Percentiles rank a stretch among this genome's conserved stretches.
phyloP scores from a whole-genome alignment of 1,140 invertebrate genomes.

The Megathymus violae region DNA sequence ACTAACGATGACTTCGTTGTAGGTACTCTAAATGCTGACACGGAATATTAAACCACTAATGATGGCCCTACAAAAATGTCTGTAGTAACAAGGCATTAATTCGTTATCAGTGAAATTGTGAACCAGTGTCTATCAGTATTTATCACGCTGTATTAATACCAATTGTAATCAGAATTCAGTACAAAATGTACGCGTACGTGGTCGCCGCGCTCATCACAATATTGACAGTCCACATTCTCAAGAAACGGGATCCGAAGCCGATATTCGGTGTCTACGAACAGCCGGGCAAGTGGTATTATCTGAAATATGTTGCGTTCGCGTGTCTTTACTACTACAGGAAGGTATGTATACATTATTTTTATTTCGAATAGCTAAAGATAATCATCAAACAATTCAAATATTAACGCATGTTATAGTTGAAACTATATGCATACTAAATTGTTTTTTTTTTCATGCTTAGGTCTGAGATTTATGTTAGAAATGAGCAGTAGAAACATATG shows the following conservation, averaged over 20 bases:
- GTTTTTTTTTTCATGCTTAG: too few species aligned
- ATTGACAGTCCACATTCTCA: constrained; percentile 46
- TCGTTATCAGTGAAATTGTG: constrained; percentile 17
- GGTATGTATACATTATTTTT: constrained; percentile 64
- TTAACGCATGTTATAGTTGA: too few species aligned
- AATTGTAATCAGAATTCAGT: constrained; percentile 15
- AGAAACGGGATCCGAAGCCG: constrained; percentile 72
- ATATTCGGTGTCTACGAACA: constrained; percentile 85
- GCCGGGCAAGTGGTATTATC: constrained; percentile 86
- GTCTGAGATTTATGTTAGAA: too few species aligned
- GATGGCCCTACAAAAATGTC: constrained; percentile 1
- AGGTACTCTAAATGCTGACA: too few species aligned
- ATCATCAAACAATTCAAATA: too few species aligned
- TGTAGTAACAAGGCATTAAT: constrained; percentile 1
- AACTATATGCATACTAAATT: too few species aligned
- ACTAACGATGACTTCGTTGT: background rate
- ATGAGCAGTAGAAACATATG: too few species aligned
- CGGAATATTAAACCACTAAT: too few species aligned
- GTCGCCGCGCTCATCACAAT: constrained; percentile 36
- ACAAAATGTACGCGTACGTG: constrained; percentile 10
- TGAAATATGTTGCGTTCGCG: constrained; percentile 85
- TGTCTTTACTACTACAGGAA: constrained; percentile 84
- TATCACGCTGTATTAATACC: constrained; percentile 21
- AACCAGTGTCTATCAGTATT: constrained; percentile 14
- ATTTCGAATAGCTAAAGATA: too few species aligned